These are phyloP conservation scores for Anthopleura sola DNA, from an alignment of 64 coral and sea anemone species.

Conservation along the genomic window DNA sequence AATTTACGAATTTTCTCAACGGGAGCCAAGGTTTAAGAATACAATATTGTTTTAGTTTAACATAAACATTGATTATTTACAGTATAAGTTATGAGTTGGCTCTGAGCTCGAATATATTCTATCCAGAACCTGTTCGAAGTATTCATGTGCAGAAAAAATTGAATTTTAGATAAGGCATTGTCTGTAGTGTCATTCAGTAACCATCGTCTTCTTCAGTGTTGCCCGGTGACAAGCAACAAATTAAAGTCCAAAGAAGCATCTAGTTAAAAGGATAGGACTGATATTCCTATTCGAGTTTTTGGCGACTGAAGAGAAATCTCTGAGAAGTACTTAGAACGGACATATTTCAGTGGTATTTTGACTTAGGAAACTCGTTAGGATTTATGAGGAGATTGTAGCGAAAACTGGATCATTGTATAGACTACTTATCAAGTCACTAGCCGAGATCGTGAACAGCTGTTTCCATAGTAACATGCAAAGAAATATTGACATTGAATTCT, in stretches of 20 bases:
- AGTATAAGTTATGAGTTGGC: neutral
- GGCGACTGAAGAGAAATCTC: neutral
- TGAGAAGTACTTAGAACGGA: neutral
- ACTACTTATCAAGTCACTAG: neutral
- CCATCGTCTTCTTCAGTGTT: neutral
- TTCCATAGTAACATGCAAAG: neutral
- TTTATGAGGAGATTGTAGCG: neutral
- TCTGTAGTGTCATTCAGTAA: neutral
- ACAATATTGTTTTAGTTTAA: neutral
- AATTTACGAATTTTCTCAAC: neutral
- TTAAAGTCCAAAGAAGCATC: neutral
- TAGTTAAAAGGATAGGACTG: neutral
- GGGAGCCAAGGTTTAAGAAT: neutral
- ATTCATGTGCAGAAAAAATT: neutral
- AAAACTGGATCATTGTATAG: neutral
- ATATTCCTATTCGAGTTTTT: no score
- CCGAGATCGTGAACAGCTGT: neutral
- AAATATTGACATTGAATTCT: neutral
- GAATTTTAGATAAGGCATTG: neutral
- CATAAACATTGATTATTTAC: neutral
- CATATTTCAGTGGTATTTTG: neutral
- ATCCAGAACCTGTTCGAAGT: no score
- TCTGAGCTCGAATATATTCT: neutral
- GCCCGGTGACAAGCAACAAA: neutral
- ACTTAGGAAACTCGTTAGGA: neutral